Percentiles rank a stretch among this genome's conserved stretches.
Evolutionary conservation across 1,140 invertebrate species (phyloP).

Genomic region (Zaprionus gabonicus): DNA sequence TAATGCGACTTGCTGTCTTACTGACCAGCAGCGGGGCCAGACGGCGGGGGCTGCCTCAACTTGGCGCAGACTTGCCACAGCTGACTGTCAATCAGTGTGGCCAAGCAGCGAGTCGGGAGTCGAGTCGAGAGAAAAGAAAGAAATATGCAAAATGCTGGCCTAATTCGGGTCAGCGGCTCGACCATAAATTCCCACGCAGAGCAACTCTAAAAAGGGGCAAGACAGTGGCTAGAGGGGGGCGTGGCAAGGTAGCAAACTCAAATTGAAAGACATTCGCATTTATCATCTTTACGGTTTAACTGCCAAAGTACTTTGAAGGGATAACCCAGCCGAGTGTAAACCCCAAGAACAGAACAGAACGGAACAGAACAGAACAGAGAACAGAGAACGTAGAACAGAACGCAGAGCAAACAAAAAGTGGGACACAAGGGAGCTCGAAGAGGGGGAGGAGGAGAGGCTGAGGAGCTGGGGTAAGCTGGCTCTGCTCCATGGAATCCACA

Average conservation of each 20-base stretch:
- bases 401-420: conserved; percentile 35
- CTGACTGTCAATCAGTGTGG: conserved; percentile 46
- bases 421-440: background rate
- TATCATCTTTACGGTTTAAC: conserved; percentile 82
- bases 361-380: conserved; percentile 17
- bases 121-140: conserved; percentile 23
- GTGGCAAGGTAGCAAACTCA: conserved; percentile 45
- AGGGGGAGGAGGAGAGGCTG: background rate
- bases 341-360: conserved; percentile 24
- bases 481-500: conserved; percentile 54
- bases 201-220: background rate
- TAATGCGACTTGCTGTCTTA: conserved; percentile 74
- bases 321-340: conserved; percentile 44
- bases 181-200: conserved; percentile 64
- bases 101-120: conserved; percentile 14
- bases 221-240: background rate
- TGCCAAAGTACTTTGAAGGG: conserved; percentile 74
- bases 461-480: conserved; percentile 5
- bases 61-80: conserved; percentile 9
- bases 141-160: conserved; percentile 55
- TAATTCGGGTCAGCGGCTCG: conserved; percentile 52
- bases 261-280: conserved; percentile 81
- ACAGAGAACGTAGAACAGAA: conserved; percentile 26
- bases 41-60: background rate
- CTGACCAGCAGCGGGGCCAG: background rate